These are phyloP conservation scores for Limanda limanda DNA, from an alignment of 2,113 vertebrate species.

Conservation along the genomic window DNA sequence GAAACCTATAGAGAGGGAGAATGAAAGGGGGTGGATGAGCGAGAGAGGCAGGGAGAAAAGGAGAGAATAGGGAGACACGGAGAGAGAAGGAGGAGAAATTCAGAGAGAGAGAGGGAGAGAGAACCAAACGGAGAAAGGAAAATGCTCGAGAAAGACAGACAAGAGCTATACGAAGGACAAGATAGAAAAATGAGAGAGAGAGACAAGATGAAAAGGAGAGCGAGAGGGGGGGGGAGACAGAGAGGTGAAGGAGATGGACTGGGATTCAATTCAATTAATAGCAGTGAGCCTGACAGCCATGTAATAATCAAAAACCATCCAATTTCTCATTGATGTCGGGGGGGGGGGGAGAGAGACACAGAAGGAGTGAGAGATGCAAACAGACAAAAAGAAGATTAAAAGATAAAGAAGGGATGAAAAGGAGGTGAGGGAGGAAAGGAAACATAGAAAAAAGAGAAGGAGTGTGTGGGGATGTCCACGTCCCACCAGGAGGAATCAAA, in stretches of 20 bases:
- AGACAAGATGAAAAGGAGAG: conserved; percentile 17
- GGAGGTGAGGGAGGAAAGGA: neutral
- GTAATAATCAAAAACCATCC: conserved; percentile 72
- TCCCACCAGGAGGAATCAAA: too few relatives aligned
- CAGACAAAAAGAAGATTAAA: conserved; percentile 40
- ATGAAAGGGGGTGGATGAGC: neutral
- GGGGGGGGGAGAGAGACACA: neutral
- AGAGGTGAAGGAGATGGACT: conserved; percentile 57
- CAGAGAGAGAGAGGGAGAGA: conserved; percentile 3
- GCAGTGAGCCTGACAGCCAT: conserved; percentile 71
- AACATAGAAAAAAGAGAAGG: neutral
- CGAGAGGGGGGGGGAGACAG: neutral
- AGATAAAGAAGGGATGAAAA: conserved; percentile 11
- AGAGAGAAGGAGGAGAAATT: neutral
- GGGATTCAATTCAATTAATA: conserved; percentile 75
- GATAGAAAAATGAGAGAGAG: conserved; percentile 20
- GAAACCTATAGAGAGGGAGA: neutral
- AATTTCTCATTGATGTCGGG: conserved; percentile 68
- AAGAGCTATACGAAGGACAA: conserved; percentile 20
- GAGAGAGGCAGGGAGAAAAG: neutral
- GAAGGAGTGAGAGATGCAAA: conserved; percentile 28
- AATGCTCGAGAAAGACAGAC: neutral
- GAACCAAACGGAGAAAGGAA: too few relatives aligned
- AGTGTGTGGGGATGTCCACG: neutral
- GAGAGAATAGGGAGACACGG: neutral